Percentiles rank a stretch among this genome's conserved stretches.
Evolutionary conservation across 1,140 invertebrate genomes (phyloP).

Genomic region (Ceratina australensis): DNA sequence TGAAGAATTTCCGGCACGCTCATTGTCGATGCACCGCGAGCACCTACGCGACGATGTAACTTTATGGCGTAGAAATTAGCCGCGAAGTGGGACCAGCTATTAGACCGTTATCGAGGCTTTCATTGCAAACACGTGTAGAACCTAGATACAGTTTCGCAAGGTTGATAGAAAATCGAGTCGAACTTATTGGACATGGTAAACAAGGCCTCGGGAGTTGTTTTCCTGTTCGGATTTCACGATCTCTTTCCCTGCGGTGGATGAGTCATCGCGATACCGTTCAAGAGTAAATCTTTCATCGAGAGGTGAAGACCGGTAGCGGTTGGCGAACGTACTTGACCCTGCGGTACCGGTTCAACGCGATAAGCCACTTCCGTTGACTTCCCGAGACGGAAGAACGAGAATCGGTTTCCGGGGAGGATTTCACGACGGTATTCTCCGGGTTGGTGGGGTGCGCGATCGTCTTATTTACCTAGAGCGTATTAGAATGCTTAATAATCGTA

Average conservation of each 20-base stretch:
- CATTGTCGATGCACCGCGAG: slow-evolving; percentile 44
- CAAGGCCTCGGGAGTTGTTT: neutral
- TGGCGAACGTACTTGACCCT: slow-evolving; percentile 6
- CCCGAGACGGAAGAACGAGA: slow-evolving; percentile 9
- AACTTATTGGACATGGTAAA: neutral
- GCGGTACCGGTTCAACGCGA: slow-evolving; percentile 28
- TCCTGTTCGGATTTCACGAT: neutral
- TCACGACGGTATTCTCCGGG: neutral
- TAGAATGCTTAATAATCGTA: slow-evolving; percentile 75
- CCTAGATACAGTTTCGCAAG: neutral
- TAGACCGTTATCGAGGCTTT: slow-evolving; percentile 8
- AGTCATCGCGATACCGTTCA: slow-evolving; percentile 31
- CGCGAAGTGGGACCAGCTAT: slow-evolving; percentile 28
- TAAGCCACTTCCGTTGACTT: slow-evolving; percentile 27
- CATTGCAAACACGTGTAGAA: neutral
- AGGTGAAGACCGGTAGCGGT: neutral
- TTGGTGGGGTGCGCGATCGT: slow-evolving; percentile 33
- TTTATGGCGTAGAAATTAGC: slow-evolving; percentile 44
- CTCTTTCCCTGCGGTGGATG: slow-evolving; percentile 17
- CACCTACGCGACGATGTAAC: slow-evolving; percentile 16
- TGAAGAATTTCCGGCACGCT: slow-evolving; percentile 40
- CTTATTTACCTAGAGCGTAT: slow-evolving; percentile 61
- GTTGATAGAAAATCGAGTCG: neutral
- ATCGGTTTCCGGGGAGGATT: neutral
- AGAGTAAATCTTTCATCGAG: slow-evolving; percentile 38